Base-by-base conservation (phyloP, 2,888 invertebrate genomes). In the Ormyrus rosae region DNA sequence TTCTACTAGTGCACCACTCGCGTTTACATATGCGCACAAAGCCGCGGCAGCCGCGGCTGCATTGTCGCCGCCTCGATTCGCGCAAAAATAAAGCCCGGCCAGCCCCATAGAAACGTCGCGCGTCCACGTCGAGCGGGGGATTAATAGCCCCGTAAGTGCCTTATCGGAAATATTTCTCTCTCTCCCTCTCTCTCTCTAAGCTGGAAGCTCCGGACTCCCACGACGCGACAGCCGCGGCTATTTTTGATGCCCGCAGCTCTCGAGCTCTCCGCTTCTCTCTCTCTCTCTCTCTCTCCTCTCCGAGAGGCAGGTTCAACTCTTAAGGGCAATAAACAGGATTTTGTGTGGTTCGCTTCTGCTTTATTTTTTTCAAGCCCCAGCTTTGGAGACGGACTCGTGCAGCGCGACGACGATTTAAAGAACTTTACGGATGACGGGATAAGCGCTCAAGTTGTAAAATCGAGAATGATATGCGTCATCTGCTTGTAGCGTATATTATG, bases 1-100 rank as follows among this genome's bases (percentile, higher is more conserved):
- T 86, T 85, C 85, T 83, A 68, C 68, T 61, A 50, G 46, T 80
- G 82, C 84, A 83, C 84, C 84, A 86, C 84, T 73, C 85, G 83
- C 85, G 85, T 84, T 86, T 86, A 86, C 87, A 87, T 87, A 87
- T 86, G 87, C 87, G 86, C 85, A 87, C 86, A 87, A 87, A 87
- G 86, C 84, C 84, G 83, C 34, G 73, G 81, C 72, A n/a, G 58
- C 83, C 83, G 83, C 79, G 84, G 56, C 34, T 34, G 19, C 85
- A 86, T 86, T 85, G 84, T 83, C 77, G 83, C 81, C 81, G 83
- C 84, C 83, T 86, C 86, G 86, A 85, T 86, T 86, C 81, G 84
- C 83, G 85, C 69, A 85, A 34, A 34, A 86, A 85, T 85, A 86
- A 87, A 87, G 84, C 83, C 69, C 83, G 80, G 83, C 78, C 34